phyloP scores from a whole-genome alignment of 2,797 vertebrate species.

The Cygnus olor region DNA sequence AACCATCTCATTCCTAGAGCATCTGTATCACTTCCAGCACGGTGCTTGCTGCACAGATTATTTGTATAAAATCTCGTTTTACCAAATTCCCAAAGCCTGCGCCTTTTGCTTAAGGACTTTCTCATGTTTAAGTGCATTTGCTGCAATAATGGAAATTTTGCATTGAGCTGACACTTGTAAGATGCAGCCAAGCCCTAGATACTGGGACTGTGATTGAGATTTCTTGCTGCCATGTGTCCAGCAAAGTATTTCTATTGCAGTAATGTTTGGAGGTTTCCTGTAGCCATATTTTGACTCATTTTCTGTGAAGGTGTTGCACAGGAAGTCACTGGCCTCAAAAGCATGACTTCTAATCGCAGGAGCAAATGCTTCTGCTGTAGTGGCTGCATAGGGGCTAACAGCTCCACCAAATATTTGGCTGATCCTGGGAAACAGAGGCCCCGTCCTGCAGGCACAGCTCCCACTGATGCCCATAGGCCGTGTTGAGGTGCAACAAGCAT shows the following conservation, averaged over 20 bases:
- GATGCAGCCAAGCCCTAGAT: background rate
- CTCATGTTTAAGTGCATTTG: background rate
- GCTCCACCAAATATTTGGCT: background rate
- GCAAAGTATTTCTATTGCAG: background rate
- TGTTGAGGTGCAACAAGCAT: background rate
- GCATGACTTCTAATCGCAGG: background rate
- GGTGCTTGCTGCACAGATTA: background rate
- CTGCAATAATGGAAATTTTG: background rate
- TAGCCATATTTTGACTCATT: background rate
- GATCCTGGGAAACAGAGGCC: background rate
- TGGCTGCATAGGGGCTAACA: background rate
- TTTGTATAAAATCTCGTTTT: background rate
- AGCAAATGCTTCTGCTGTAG: background rate
- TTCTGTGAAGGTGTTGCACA: background rate
- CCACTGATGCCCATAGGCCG: background rate
- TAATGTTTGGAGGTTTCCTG: background rate
- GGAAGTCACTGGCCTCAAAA: background rate
- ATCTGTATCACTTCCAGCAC: background rate
- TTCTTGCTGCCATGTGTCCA: background rate
- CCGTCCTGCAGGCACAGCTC: background rate
- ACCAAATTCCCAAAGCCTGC: background rate
- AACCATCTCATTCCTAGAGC: background rate
- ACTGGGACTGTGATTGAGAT: background rate
- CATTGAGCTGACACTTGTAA: rapidly evolving
- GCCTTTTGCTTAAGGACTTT: background rate